Conservation (phyloP, 2,797 vertebrate genomes). For the Anguilla megastoma region DNA sequence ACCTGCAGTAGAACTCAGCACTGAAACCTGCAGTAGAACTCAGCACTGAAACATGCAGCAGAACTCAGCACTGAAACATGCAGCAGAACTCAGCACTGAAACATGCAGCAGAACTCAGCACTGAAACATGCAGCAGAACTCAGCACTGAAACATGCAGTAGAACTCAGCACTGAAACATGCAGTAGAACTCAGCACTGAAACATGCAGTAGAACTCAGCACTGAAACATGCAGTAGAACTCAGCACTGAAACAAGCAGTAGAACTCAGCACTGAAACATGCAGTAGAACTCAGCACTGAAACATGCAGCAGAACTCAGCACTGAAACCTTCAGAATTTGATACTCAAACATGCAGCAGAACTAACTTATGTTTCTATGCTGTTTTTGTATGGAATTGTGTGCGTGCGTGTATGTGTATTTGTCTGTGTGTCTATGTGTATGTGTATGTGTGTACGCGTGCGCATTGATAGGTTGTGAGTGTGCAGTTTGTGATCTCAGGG, state of each 20-base stretch:
- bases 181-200: neutral
- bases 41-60: neutral
- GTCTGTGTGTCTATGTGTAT: neutral
- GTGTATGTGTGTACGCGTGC: neutral
- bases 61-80: neutral
- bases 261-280: neutral
- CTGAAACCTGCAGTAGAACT: neutral
- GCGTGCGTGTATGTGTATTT: neutral
- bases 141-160: neutral
- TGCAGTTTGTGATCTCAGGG: conserved; percentile 90
- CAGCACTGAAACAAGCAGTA: neutral
- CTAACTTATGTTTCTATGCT: neutral
- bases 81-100: neutral
- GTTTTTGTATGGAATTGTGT: neutral
- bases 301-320: neutral
- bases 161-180: neutral
- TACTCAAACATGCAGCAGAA: neutral
- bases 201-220: neutral
- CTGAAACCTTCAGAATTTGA: neutral
- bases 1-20: neutral
- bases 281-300: neutral
- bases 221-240: neutral
- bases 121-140: neutral
- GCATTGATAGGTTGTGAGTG: conserved; percentile 79
- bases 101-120: neutral